Conservation (phyloP, 2,888 invertebrate genomes). For the Acrocera orbiculus region DNA sequence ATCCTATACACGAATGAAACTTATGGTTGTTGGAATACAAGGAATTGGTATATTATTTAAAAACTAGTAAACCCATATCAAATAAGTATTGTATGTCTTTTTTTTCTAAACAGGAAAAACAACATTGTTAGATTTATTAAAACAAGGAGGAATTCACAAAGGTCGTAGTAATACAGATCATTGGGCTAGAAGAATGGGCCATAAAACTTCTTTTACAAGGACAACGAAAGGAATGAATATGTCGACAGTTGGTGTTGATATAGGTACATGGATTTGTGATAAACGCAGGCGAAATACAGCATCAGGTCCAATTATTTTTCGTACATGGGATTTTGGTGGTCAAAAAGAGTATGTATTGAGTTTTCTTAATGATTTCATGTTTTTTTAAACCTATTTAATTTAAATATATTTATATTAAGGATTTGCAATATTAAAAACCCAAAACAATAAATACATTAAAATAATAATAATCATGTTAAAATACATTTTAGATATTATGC, state of each 20-base stretch:
- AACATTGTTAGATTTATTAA: constrained; percentile 68
- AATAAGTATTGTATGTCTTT: not conserved
- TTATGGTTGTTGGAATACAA: constrained; percentile 90
- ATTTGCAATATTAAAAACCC: not conserved
- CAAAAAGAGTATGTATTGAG: constrained; percentile 75
- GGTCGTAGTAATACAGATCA: constrained; percentile 44
- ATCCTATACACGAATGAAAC: constrained; percentile 85
- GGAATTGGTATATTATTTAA: constrained; percentile 40
- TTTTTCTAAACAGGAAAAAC: constrained; percentile 56
- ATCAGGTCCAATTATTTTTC: constrained; percentile 66
- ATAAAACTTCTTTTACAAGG: constrained; percentile 60
- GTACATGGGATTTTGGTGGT: constrained; percentile 99
- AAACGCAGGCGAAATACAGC: constrained; percentile 58
- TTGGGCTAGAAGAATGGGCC: constrained; percentile 92
- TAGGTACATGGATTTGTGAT: constrained; percentile 87
- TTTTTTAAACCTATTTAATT: not conserved
- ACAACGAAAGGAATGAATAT: constrained; percentile 63
- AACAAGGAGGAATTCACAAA: constrained; percentile 69
- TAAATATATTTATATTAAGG: not conserved
- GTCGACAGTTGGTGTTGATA: constrained; percentile 95
- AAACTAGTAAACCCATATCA: too few relatives aligned
- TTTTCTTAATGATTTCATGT: too few relatives aligned
- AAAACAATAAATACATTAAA: too few relatives aligned
- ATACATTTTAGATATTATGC: constrained; percentile 60
- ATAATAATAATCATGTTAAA: constrained; percentile 1